Evolutionary conservation across 2,888 invertebrate genomes (phyloP), one percentile per base, ranked within the genome.

Genomic region (Xestia sexstrigata): DNA sequence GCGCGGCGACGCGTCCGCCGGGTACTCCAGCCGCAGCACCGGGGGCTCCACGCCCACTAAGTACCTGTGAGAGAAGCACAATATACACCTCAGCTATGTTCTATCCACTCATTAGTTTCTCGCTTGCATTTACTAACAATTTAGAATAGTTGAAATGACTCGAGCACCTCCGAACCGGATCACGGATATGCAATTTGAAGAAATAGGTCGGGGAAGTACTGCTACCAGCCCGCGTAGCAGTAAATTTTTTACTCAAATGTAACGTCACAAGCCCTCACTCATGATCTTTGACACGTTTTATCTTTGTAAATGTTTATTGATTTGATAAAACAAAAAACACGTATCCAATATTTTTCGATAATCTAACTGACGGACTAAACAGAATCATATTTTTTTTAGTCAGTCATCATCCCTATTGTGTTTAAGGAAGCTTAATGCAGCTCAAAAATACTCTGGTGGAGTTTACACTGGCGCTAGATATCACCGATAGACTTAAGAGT

Each of bases 31-130:
- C 87, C 98, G 97, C 84, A 99, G 95, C 83, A 99, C 98, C 0
- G 98, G 98, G n/a, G 98, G 98, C 90, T 98, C 98, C 86, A 98
- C 97, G 30, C 99, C 99, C 92, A 98, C 99, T 76, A 99, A 97
- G 93, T 98, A 98, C 89, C 98, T 98, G 83, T 97, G 15, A 97
- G 60, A 70, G 30, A 23, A 58, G 9, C 97, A 97, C 94, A 98
- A 60, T 7, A n/a, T 23, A 47, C 58, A 42, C 23, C 23, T 74
- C 47, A 69, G n/a, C 55, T 69, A 2, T n/a, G 2, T 62, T 26
- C 17, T 58, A 20, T 35, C 42, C 8, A 52, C 26, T 30, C 4
- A 55, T 6, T 4, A 30, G 20, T 7, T 17, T 73, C 42, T 42
- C 17, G 15, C 11, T n/a, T 20, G 20, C 30, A 15, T 1, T 26